These are phyloP conservation scores for Corvus cornix DNA, from an alignment of 2,113 vertebrate species.

Conservation along the genomic window DNA sequence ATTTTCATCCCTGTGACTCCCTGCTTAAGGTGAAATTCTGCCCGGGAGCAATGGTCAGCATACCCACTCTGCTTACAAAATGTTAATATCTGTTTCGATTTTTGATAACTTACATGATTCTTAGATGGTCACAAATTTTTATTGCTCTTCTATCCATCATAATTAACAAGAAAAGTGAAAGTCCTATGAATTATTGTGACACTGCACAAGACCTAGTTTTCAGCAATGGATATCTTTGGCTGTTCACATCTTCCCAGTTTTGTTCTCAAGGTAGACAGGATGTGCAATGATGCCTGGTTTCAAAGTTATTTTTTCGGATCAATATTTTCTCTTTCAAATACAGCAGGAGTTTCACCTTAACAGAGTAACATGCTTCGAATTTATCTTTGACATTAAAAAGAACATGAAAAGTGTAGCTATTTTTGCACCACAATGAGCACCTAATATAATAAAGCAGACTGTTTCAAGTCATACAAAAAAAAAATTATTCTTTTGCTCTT, in stretches of 20 bases:
- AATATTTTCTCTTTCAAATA: neutral
- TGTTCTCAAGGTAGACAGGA: neutral
- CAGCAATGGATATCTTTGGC: neutral
- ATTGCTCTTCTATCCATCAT: neutral
- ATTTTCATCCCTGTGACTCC: neutral
- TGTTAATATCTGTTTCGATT: neutral
- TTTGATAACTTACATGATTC: neutral
- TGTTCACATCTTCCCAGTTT: neutral
- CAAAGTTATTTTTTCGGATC: neutral
- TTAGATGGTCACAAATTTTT: neutral
- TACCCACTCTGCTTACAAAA: neutral
- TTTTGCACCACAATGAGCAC: neutral
- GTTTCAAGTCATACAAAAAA: neutral
- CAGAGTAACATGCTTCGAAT: neutral
- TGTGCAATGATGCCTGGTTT: neutral
- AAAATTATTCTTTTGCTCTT: neutral
- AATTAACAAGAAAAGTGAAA: neutral
- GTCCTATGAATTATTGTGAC: neutral
- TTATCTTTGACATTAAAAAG: neutral
- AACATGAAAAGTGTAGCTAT: neutral
- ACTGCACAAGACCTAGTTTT: neutral
- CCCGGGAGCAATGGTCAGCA: neutral
- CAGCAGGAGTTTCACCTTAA: neutral
- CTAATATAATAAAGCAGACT: neutral
- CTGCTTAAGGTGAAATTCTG: accelerated